Evolutionary conservation across 1,140 invertebrate genomes (phyloP).

Genomic region (Anadara kagoshimensis): DNA sequence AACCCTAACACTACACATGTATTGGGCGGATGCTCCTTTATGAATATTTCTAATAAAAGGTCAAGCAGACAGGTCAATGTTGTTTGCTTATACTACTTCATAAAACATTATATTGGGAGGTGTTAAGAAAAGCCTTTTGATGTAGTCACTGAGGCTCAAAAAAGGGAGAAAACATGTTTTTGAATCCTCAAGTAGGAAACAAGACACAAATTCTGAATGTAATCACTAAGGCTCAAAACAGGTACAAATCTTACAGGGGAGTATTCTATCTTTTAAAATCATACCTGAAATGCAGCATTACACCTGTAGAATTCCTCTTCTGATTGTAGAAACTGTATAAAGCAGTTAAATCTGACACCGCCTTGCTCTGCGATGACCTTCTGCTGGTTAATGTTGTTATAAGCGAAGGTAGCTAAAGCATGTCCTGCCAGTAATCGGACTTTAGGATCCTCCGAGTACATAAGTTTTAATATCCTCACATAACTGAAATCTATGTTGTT

Average conservation of each 20-base stretch:
- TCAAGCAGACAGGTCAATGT: no score
- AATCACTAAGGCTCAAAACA: no score
- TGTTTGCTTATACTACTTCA: no score
- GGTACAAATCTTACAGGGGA: background rate
- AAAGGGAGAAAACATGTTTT: no score
- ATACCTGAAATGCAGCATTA: slow-evolving; percentile 71
- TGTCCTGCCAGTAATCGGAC: slow-evolving; percentile 68
- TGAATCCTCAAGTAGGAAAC: no score
- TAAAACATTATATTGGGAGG: no score
- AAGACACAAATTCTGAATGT: no score
- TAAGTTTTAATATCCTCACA: slow-evolving; percentile 69
- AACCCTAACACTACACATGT: no score
- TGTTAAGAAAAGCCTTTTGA: no score
- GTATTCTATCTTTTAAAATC: background rate
- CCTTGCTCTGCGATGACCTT: slow-evolving; percentile 70
- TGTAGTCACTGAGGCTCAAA: no score
- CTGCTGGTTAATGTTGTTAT: slow-evolving; percentile 70
- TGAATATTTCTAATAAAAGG: no score
- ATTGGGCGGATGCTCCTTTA: no score
- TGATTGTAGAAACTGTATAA: slow-evolving; percentile 68
- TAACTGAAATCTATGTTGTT: slow-evolving; percentile 68
- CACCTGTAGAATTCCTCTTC: slow-evolving; percentile 69
- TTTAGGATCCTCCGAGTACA: slow-evolving; percentile 61
- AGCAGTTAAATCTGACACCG: slow-evolving; percentile 69
- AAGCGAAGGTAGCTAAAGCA: slow-evolving; percentile 70